A percentile compares a stretch with the other conserved stretches of the same genome.
Evolutionary conservation across 2,888 invertebrate genomes (phyloP).

Genomic region (Drosophila mimetica): DNA sequence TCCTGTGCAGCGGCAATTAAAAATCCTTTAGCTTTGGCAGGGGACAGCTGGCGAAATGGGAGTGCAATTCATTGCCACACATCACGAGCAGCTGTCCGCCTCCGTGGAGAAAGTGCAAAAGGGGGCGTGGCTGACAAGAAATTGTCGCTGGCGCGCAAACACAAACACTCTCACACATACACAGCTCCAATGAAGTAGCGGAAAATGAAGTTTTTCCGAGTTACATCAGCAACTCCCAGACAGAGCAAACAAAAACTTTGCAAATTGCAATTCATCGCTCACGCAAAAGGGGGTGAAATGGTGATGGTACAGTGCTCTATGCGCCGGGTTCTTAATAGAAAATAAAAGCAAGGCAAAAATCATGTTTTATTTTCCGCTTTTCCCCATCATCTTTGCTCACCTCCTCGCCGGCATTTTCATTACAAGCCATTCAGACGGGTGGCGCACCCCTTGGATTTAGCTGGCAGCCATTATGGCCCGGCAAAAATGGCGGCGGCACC

Average conservation of each 20-base stretch:
- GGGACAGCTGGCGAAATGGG: constrained; percentile 19
- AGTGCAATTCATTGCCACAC: constrained; percentile 11
- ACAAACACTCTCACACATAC: constrained; percentile 31
- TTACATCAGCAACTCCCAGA: constrained; percentile 37
- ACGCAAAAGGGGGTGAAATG: constrained; percentile 9
- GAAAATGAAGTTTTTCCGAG: constrained; percentile 71
- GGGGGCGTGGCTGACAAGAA: constrained; percentile 48
- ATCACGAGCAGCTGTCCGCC: constrained; percentile 21
- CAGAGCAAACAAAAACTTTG: constrained; percentile 68
- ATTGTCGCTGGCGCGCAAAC: constrained; percentile 50
- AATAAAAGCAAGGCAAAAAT: constrained; percentile 72
- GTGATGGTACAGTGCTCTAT: background rate
- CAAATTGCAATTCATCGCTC: constrained; percentile 77
- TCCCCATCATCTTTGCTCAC: background rate
- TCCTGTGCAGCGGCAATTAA: constrained; percentile 44
- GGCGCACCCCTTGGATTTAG: constrained; percentile 28
- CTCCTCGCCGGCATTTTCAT: constrained; percentile 50
- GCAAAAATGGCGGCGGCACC: constrained; percentile 74
- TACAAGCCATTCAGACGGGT: constrained; percentile 67
- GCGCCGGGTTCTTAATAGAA: constrained; percentile 59
- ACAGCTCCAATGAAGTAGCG: constrained; percentile 65
- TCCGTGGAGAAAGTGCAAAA: constrained; percentile 9
- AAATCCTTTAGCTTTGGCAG: constrained; percentile 42
- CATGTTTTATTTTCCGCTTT: constrained; percentile 50
- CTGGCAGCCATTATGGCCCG: constrained; percentile 61